phyloP scores from a whole-genome alignment of 1,140 invertebrate genomes.

The Drosophila suzukii region DNA sequence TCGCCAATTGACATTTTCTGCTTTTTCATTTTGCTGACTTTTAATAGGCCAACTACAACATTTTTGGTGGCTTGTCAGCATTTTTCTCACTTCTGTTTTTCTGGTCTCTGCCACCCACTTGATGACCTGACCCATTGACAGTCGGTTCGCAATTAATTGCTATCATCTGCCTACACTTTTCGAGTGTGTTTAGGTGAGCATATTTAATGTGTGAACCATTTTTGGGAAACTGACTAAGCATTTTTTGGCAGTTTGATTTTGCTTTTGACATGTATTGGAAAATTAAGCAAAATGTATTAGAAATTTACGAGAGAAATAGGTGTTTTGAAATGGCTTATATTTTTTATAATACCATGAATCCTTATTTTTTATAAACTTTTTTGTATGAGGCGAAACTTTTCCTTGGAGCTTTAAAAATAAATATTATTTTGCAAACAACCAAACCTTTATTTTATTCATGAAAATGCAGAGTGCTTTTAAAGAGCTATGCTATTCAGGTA shows the following conservation, averaged over 20 bases:
- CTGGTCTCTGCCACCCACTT: slow-evolving; percentile 54
- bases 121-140: slow-evolving; percentile 68
- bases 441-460: neutral
- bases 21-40: slow-evolving; percentile 48
- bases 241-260: slow-evolving; percentile 25
- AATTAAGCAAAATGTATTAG: neutral
- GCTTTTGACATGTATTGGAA: neutral
- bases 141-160: slow-evolving; percentile 40
- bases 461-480: slow-evolving; percentile 7
- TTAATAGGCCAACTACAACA: slow-evolving; percentile 70
- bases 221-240: slow-evolving; percentile 21
- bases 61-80: slow-evolving; percentile 60
- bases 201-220: slow-evolving; percentile 45
- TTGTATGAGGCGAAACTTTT: no score
- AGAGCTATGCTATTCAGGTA: neutral
- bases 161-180: slow-evolving; percentile 28
- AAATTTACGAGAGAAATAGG: neutral
- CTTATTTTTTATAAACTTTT: neutral
- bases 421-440: neutral
- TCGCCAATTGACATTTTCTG: slow-evolving; percentile 8
- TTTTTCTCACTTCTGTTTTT: slow-evolving; percentile 51
- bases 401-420: neutral
- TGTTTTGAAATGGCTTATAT: neutral
- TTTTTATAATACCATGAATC: neutral
- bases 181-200: slow-evolving; percentile 20